These are phyloP conservation scores for Bostrychus sinensis DNA, from an alignment of 2,113 vertebrate species.

Conservation along the genomic window DNA sequence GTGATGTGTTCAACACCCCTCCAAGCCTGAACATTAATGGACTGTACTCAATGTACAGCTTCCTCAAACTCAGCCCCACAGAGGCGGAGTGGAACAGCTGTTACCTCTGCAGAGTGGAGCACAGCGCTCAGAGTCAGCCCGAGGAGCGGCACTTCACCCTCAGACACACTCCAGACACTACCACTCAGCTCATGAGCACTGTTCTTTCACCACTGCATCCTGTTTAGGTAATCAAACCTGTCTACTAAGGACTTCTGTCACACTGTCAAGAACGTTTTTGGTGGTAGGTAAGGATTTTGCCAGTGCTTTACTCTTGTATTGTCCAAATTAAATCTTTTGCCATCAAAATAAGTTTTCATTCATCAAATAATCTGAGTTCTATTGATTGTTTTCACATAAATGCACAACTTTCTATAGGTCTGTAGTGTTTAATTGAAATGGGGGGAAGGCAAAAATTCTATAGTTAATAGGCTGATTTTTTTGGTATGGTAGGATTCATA, in stretches of 20 bases:
- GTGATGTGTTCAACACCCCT: constrained; percentile 50
- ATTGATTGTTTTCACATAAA: too few relatives aligned
- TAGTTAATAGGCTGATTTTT: too few relatives aligned
- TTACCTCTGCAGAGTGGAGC: constrained; percentile 38
- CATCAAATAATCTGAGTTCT: too few relatives aligned
- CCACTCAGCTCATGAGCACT: constrained; percentile 19
- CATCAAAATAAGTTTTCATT: too few relatives aligned
- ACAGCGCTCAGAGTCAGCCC: constrained; percentile 29
- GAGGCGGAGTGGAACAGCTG: neutral
- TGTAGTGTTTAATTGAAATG: too few relatives aligned
- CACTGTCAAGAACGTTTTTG: neutral
- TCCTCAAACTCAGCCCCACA: constrained; percentile 54
- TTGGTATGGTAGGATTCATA: too few relatives aligned
- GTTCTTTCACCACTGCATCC: too few relatives aligned
- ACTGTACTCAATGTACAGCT: constrained; percentile 66
- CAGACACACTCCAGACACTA: neutral
- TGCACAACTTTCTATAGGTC: too few relatives aligned
- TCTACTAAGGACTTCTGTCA: neutral
- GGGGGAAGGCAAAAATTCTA: too few relatives aligned
- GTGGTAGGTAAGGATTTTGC: too few relatives aligned
- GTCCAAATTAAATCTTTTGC: too few relatives aligned
- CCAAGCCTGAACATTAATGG: constrained; percentile 62
- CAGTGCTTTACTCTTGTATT: too few relatives aligned
- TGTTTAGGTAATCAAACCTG: neutral
- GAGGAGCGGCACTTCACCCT: constrained; percentile 57